Evolutionary conservation across 2,113 vertebrate species (phyloP), one percentile per base, ranked within the genome.

Genomic region (Psilopogon haemacephalus): DNA sequence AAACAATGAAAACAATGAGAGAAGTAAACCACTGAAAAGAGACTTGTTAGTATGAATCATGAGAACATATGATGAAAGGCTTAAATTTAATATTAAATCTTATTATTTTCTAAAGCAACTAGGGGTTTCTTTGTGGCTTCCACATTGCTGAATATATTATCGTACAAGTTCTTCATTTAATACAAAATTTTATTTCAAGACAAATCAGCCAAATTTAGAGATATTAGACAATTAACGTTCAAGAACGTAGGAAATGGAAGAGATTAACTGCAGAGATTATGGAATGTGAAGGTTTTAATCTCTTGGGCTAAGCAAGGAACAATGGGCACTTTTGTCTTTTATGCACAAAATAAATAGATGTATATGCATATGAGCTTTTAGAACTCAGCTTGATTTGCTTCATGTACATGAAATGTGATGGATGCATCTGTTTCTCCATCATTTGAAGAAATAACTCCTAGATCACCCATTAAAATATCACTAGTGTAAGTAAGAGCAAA

Each of bases 1-100:
- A 87, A 88, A 65, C 63, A 79, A 78, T 50, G 86, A 89, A 90
- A 88, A 84, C 78, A 69, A 76, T 50, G 21, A 92, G 33, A 33
- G 54, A 84, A 69, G 50, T 55, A 84, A 18, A 15, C 52, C 73
- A 52, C 37, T 92, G 67, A 85, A 89, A 86, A 73, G 55, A 89
- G 21, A 70, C 56, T 40, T 73, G n/a, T n/a, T 67, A 28, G 63
- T 67, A 50, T 46, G 75, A 90, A 79, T 89, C 33, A n/a, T 1
- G 15, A 76, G 50, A 60, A 87, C 4, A 11, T 79, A 67, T 83
- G 81, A 84, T 72, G 74, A 87, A 90, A 93, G 59, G 20, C 70
- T 55, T 84, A 73, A 65, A 79, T 84, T 84, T 92, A 73, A 58
- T 90, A 82, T 82, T 73, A 40, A 24, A 72, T 76, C 35, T 84